A percentile compares a stretch with the other conserved stretches of the same genome.
phyloP scores from a whole-genome alignment of 1,140 invertebrate species.

The Zophobas atratus region DNA sequence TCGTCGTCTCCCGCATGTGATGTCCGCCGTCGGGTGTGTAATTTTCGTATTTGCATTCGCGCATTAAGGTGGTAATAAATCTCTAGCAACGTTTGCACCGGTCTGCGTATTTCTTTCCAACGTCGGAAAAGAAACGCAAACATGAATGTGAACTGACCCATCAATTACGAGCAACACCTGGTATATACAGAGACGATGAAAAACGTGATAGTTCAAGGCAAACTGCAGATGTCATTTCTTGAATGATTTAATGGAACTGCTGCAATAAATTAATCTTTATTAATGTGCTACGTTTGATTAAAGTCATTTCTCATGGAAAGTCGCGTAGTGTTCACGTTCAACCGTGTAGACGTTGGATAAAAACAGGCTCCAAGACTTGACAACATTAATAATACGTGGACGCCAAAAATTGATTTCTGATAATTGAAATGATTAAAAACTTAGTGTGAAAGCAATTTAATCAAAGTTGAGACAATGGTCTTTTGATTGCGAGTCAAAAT shows the following conservation, averaged over 20 bases:
- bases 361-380: slow-evolving; percentile 34
- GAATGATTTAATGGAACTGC: slow-evolving; percentile 59
- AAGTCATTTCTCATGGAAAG: slow-evolving; percentile 52
- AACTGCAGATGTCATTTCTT: slow-evolving; percentile 61
- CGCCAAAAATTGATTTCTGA: slow-evolving; percentile 42
- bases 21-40: slow-evolving; percentile 24
- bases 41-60: slow-evolving; percentile 40
- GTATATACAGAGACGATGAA: slow-evolving; percentile 57
- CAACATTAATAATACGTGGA: slow-evolving; percentile 33
- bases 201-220: slow-evolving; percentile 64
- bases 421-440: slow-evolving; percentile 43
- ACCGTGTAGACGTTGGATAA: slow-evolving; percentile 39
- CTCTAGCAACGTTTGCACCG: slow-evolving; percentile 34
- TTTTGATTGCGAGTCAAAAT: slow-evolving; percentile 42
- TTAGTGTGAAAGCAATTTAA: slow-evolving; percentile 43
- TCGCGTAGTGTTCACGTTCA: slow-evolving; percentile 44
- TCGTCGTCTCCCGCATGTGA: slow-evolving; percentile 20
- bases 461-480: slow-evolving; percentile 46
- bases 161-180: slow-evolving; percentile 61
- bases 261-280: slow-evolving; percentile 55
- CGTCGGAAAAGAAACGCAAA: slow-evolving; percentile 51
- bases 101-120: slow-evolving; percentile 35
- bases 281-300: slow-evolving; percentile 53
- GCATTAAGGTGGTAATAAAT: slow-evolving; percentile 39
- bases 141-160: slow-evolving; percentile 54